Evolutionary conservation across 1,140 invertebrate species (phyloP).

Genomic region (Polyergus mexicanus): DNA sequence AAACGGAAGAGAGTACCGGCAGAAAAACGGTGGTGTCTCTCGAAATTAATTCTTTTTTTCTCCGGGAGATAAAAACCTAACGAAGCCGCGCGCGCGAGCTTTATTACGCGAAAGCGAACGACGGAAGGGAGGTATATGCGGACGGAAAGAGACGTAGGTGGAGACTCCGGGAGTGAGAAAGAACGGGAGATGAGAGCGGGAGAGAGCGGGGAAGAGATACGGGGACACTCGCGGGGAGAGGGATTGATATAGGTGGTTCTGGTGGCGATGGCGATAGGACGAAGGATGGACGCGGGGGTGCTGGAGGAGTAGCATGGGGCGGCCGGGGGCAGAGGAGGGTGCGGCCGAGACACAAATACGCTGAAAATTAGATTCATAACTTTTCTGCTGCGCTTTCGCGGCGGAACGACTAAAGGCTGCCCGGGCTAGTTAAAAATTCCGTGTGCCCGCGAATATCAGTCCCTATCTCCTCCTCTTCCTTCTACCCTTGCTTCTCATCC

Average conservation of each 20-base stretch:
- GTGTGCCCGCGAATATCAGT: slow-evolving; percentile 83
- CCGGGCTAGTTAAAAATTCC: slow-evolving; percentile 85
- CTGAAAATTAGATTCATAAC: slow-evolving; percentile 86
- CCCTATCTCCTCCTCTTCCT: slow-evolving; percentile 63
- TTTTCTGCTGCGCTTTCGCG: slow-evolving; percentile 83
- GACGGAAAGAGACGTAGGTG: slow-evolving; percentile 57
- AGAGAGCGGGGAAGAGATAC: slow-evolving; percentile 60
- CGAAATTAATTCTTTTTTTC: slow-evolving; percentile 80
- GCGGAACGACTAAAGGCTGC: slow-evolving; percentile 77
- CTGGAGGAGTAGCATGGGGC: slow-evolving; percentile 44
- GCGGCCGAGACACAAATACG: slow-evolving; percentile 81
- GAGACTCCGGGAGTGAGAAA: slow-evolving; percentile 63
- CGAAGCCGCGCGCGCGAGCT: slow-evolving; percentile 78
- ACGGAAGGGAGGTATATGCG: slow-evolving; percentile 66
- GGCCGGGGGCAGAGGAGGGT: slow-evolving; percentile 56
- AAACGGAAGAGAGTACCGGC: slow-evolving; percentile 61
- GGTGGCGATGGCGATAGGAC: slow-evolving; percentile 69
- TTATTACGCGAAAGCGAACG: slow-evolving; percentile 80
- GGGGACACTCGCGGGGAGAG: slow-evolving; percentile 58
- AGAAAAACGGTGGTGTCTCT: slow-evolving; percentile 75
- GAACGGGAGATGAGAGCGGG: slow-evolving; percentile 55
- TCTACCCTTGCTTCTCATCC: slow-evolving; percentile 31
- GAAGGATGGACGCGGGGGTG: slow-evolving; percentile 50
- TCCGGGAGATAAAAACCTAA: slow-evolving; percentile 80
- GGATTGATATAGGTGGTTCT: slow-evolving; percentile 71